Evolutionary conservation across 1,140 invertebrate genomes (phyloP).

Genomic region (Macrocentrus cingulum): DNA sequence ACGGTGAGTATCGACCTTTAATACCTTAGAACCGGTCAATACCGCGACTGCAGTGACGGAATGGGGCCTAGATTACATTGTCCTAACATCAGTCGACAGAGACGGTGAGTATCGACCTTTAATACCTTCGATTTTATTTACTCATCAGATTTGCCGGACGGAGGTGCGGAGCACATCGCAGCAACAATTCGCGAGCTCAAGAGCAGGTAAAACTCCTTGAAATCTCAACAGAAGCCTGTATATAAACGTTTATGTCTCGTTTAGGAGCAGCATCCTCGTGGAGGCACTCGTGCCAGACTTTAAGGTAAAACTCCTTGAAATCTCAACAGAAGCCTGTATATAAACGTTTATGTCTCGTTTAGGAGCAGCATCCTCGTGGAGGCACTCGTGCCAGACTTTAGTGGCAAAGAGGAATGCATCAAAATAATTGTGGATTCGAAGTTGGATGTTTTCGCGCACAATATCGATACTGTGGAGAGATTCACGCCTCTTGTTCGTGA

Average conservation of each 20-base stretch:
- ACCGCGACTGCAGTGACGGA: too few relatives aligned
- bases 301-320: slow-evolving; percentile 8
- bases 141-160: slow-evolving; percentile 79
- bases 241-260: too few relatives aligned
- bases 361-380: slow-evolving; percentile 90
- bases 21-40: too few relatives aligned
- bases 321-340: slow-evolving; percentile 9
- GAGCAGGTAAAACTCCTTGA: slow-evolving; percentile 66
- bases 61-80: too few relatives aligned
- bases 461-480: slow-evolving; percentile 92
- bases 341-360: slow-evolving; percentile 25
- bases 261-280: too few relatives aligned
- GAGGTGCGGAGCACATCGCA: slow-evolving; percentile 89
- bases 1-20: slow-evolving; percentile 64
- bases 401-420: slow-evolving; percentile 78
- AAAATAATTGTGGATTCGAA: slow-evolving; percentile 78
- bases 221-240: too few relatives aligned
- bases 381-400: slow-evolving; percentile 96
- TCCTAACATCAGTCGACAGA: too few relatives aligned
- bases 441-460: slow-evolving; percentile 94
- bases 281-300: too few relatives aligned
- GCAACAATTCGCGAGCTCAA: slow-evolving; percentile 84
- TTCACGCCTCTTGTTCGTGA: slow-evolving; percentile 91
- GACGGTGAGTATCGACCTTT: too few relatives aligned
- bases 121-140: neutral